Conservation (phyloP, 1,140 invertebrate genomes). For the Eciton burchellii region DNA sequence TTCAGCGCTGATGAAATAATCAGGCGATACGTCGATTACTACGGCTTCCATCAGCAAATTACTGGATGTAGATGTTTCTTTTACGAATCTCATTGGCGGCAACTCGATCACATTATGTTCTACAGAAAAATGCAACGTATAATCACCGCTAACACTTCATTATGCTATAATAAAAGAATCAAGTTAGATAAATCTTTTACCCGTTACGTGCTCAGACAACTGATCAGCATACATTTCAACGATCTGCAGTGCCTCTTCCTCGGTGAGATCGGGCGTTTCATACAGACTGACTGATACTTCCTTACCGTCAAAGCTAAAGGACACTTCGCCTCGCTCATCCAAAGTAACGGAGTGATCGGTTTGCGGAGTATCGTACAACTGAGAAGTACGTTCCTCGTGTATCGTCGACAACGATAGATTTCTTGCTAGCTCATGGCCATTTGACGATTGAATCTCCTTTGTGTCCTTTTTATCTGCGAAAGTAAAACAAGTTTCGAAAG, state of each 20-base stretch:
- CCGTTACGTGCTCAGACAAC: slow-evolving; percentile 94
- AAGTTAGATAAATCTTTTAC: slow-evolving; percentile 78
- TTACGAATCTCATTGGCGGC: slow-evolving; percentile 94
- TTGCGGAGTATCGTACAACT: slow-evolving; percentile 92
- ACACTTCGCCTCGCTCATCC: slow-evolving; percentile 93
- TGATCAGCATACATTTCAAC: slow-evolving; percentile 97
- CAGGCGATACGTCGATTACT: slow-evolving; percentile 95
- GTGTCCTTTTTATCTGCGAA: slow-evolving; percentile 75
- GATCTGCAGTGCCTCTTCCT: slow-evolving; percentile 95
- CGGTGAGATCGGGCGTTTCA: slow-evolving; percentile 95
- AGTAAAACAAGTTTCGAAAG: not conserved
- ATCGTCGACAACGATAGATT: slow-evolving; percentile 95
- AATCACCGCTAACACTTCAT: not conserved
- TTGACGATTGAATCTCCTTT: slow-evolving; percentile 84
- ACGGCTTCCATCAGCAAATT: slow-evolving; percentile 96
- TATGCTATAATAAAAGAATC: slow-evolving; percentile 22
- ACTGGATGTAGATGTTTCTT: slow-evolving; percentile 94
- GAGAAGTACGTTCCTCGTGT: slow-evolving; percentile 95
- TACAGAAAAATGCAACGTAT: slow-evolving; percentile 61
- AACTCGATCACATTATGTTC: slow-evolving; percentile 95
- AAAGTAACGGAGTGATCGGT: slow-evolving; percentile 90
- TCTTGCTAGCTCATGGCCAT: slow-evolving; percentile 87
- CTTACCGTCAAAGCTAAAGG: slow-evolving; percentile 95
- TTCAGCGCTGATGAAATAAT: slow-evolving; percentile 91
- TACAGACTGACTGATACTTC: slow-evolving; percentile 96